A percentile compares a stretch with the other conserved stretches of the same genome.
Evolutionary conservation across 1,140 invertebrate genomes (phyloP).

Genomic region (Delia radicum): DNA sequence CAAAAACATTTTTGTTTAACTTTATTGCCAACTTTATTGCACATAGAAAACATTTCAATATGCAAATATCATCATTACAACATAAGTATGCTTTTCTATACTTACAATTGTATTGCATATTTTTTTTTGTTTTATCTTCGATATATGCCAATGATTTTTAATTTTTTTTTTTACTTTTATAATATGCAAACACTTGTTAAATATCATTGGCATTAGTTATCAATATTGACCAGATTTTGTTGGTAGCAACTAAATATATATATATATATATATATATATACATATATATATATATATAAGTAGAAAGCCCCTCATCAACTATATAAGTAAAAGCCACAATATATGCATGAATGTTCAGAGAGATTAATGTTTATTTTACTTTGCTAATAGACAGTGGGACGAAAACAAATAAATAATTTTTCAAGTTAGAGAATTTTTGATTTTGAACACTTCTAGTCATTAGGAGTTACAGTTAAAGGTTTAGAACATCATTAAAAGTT

Average conservation of each 20-base stretch:
- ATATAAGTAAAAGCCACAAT: background rate
- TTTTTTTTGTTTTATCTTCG: background rate
- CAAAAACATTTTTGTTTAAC: background rate
- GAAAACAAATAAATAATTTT: background rate
- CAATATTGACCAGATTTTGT: constrained; percentile 6
- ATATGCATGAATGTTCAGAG: background rate
- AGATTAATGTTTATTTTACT: constrained; percentile 1
- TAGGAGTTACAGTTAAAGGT: too few relatives aligned
- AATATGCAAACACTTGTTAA: constrained; percentile 19
- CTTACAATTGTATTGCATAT: background rate
- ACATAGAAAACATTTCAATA: background rate
- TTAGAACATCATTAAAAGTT: too few relatives aligned
- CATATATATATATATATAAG: too few relatives aligned
- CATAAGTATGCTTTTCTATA: background rate
- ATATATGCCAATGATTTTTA: background rate
- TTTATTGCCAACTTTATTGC: background rate
- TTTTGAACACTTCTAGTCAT: too few relatives aligned
- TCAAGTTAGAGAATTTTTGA: too few relatives aligned
- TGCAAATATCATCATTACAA: background rate
- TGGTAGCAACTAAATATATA: background rate
- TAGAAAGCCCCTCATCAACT: background rate
- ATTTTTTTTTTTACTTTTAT: background rate
- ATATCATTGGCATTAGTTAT: constrained; percentile 12
- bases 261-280: too few relatives aligned
- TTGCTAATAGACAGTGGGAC: background rate